Conservation (phyloP, 2,888 invertebrate genomes). For the Emmelina monodactyla region DNA sequence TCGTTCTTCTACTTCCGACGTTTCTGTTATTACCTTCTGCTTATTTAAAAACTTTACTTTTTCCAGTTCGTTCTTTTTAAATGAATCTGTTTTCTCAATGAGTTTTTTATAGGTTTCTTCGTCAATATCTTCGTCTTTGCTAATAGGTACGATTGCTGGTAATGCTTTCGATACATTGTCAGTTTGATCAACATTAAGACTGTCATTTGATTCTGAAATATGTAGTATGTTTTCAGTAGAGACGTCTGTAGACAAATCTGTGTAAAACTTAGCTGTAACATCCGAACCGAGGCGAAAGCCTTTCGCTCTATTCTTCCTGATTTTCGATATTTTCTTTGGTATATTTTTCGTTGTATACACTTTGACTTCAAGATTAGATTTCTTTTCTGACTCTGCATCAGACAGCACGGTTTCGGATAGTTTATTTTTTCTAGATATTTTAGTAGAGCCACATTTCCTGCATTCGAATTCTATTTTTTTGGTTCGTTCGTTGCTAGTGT, state of each 20-base stretch:
- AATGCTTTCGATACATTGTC: slow-evolving; percentile 18
- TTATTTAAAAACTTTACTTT: slow-evolving; percentile 57
- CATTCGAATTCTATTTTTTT: slow-evolving; percentile 59
- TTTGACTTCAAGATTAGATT: slow-evolving; percentile 59
- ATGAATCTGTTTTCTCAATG: slow-evolving; percentile 63
- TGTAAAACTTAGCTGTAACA: slow-evolving; percentile 73
- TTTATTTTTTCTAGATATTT: slow-evolving; percentile 39
- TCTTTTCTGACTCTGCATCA: slow-evolving; percentile 46
- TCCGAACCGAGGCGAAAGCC: slow-evolving; percentile 50
- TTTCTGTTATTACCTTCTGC: slow-evolving; percentile 56
- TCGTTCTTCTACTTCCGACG: slow-evolving; percentile 46
- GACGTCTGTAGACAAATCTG: slow-evolving; percentile 69
- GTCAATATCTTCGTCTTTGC: slow-evolving; percentile 54
- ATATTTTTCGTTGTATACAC: slow-evolving; percentile 74
- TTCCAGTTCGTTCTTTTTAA: slow-evolving; percentile 60
- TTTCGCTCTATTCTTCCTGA: slow-evolving; percentile 72
- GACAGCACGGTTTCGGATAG: slow-evolving; percentile 28
- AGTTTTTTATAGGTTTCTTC: slow-evolving; percentile 54
- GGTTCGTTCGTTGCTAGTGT: slow-evolving; percentile 37
- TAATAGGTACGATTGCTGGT: slow-evolving; percentile 20
- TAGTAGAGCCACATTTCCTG: slow-evolving; percentile 53
- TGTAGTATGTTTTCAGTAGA: slow-evolving; percentile 68
- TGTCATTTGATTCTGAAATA: slow-evolving; percentile 72
- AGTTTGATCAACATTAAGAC: slow-evolving; percentile 52
- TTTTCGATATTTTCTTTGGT: slow-evolving; percentile 74